Evolutionary conservation across 2,797 vertebrate species (phyloP).

Genomic region (Jordanella pulchra): DNA sequence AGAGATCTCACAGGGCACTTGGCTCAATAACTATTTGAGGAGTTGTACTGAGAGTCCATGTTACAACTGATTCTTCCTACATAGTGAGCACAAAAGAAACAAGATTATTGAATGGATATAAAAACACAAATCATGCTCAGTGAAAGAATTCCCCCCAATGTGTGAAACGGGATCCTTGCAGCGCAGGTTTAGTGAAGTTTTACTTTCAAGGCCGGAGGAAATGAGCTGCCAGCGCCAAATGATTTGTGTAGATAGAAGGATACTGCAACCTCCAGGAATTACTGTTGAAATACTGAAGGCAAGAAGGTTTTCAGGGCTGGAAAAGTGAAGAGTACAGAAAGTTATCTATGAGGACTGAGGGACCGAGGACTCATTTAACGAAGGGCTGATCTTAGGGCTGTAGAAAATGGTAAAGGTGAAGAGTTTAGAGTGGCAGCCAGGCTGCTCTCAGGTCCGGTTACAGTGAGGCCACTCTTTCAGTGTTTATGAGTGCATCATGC

Average conservation of each 20-base stretch:
- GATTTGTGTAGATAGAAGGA: conserved; percentile 11
- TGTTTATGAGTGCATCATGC: conserved; percentile 8
- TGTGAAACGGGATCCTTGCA: neutral
- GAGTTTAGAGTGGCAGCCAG: conserved; percentile 72
- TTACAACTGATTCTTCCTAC: conserved; percentile 36
- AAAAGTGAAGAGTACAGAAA: neutral
- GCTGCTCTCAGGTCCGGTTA: conserved; percentile 67
- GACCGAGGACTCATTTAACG: conserved; percentile 25
- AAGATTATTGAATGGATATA: neutral
- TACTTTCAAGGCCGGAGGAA: conserved; percentile 22
- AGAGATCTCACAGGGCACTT: conserved; percentile 63
- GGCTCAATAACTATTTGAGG: conserved; percentile 71
- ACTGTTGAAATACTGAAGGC: neutral
- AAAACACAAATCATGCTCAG: neutral
- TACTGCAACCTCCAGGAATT: conserved; percentile 2
- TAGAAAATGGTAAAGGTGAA: conserved; percentile 83
- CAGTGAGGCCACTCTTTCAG: conserved; percentile 33
- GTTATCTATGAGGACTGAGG: conserved; percentile 2
- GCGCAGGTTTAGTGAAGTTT: conserved; percentile 2
- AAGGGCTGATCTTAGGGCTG: conserved; percentile 52
- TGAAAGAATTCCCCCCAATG: neutral
- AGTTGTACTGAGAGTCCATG: conserved; percentile 56
- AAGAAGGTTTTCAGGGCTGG: neutral
- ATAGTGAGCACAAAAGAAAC: conserved; percentile 6
- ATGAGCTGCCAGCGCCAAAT: neutral